Evolutionary conservation across 2,888 invertebrate species (phyloP).

Genomic region (Cerceris ruficornis): DNA sequence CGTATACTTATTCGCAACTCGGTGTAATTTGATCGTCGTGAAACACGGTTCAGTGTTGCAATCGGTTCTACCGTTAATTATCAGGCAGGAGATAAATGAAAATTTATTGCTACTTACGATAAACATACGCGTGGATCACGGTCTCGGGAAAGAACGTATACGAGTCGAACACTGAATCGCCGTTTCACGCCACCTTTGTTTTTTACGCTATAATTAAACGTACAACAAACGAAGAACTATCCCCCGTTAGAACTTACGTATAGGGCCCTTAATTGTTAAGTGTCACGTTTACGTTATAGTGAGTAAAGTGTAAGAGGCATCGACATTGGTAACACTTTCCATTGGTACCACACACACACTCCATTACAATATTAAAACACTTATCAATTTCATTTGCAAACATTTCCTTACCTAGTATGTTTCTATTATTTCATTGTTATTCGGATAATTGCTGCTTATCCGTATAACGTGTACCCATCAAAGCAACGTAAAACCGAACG

Average conservation of each 20-base stretch:
- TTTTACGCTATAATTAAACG: constrained; percentile 47
- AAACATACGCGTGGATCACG: constrained; percentile 12
- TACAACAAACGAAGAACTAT: constrained; percentile 61
- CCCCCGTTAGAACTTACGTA: constrained; percentile 48
- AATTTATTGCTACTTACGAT: constrained; percentile 53
- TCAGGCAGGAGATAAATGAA: constrained; percentile 28
- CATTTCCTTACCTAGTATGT: constrained; percentile 78
- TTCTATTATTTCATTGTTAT: constrained; percentile 80
- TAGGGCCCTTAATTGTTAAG: constrained; percentile 39
- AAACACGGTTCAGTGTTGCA: constrained; percentile 30
- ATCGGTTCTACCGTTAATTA: constrained; percentile 9
- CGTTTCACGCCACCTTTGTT: constrained; percentile 21
- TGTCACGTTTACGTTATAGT: constrained; percentile 42
- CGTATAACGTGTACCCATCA: constrained; percentile 71
- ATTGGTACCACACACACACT: constrained; percentile 50
- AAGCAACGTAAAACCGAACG: constrained; percentile 57
- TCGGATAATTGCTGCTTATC: constrained; percentile 74
- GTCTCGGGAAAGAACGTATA: constrained; percentile 7
- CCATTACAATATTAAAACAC: constrained; percentile 63
- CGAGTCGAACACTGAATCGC: constrained; percentile 39
- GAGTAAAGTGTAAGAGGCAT: constrained; percentile 50
- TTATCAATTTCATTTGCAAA: constrained; percentile 64
- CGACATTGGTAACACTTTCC: constrained; percentile 40
- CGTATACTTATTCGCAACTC: constrained; percentile 71
- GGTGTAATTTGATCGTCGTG: constrained; percentile 44